Conservation (phyloP, 2,113 vertebrate genomes). For the Columba janthina region DNA sequence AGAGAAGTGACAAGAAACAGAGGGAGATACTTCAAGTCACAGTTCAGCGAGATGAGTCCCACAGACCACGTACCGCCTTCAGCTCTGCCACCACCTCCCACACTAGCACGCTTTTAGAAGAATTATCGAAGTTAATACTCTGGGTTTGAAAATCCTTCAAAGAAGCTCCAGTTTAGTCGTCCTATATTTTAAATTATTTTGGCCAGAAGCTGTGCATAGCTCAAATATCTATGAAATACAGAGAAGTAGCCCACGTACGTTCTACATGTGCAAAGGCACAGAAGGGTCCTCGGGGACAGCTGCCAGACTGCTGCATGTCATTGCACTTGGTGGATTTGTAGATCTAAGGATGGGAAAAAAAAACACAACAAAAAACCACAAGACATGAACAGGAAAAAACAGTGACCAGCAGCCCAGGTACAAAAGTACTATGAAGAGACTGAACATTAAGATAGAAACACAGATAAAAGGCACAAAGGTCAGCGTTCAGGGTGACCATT, state of each 20-base stretch:
- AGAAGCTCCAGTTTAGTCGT: background rate
- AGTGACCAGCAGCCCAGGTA: background rate
- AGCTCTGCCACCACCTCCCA: background rate
- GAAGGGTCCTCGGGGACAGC: slow-evolving; percentile 97
- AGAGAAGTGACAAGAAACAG: background rate
- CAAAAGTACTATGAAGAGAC: background rate
- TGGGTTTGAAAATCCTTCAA: background rate
- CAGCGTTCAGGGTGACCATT: background rate
- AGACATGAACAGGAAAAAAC: slow-evolving; percentile 22
- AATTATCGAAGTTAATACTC: background rate
- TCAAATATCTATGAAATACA: background rate
- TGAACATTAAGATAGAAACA: background rate
- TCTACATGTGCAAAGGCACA: slow-evolving; percentile 98
- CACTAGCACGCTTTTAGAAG: background rate
- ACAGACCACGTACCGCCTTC: background rate
- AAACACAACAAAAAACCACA: background rate
- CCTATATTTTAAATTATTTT: background rate
- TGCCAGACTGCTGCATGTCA: slow-evolving; percentile 97
- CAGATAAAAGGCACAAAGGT: background rate
- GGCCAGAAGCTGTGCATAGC: background rate
- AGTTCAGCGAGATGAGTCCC: background rate
- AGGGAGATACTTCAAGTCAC: background rate
- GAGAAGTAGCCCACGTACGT: slow-evolving; percentile 80
- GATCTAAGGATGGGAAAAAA: slow-evolving; percentile 77
- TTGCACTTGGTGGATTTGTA: slow-evolving; percentile 99